These are phyloP conservation scores for Adineta ricciae DNA, from an alignment of 2,888 invertebrate species.

Conservation along the genomic window DNA sequence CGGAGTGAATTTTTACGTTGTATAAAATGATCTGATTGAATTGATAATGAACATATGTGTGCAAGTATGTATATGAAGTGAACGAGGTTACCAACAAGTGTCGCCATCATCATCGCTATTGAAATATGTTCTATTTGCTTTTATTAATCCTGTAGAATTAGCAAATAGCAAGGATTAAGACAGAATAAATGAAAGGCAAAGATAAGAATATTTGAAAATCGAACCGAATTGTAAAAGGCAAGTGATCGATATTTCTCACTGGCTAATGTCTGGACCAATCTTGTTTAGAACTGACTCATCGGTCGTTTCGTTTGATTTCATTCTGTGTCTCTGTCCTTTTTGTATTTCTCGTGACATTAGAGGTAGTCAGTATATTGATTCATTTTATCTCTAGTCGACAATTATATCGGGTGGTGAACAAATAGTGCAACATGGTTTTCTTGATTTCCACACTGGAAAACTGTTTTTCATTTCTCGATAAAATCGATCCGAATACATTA, in stretches of 20 bases:
- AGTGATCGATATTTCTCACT: neutral
- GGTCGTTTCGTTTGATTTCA: neutral
- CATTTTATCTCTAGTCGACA: neutral
- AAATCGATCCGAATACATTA: neutral
- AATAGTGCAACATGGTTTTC: neutral
- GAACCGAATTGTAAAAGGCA: neutral
- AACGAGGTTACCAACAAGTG: neutral
- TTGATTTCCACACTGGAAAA: neutral
- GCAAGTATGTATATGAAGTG: no score
- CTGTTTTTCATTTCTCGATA: slow-evolving; percentile 9
- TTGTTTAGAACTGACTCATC: neutral
- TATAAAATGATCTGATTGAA: neutral
- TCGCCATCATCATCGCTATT: neutral
- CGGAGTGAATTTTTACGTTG: neutral
- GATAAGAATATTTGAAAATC: neutral
- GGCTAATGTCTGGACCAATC: neutral
- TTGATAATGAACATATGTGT: no score
- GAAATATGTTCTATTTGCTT: neutral
- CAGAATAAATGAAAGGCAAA: neutral
- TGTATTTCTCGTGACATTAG: neutral
- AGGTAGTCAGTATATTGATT: neutral
- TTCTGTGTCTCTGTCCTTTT: neutral
- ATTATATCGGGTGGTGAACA: neutral
- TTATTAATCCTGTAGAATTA: neutral
- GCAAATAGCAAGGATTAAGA: neutral